These are phyloP conservation scores for Octopus sinensis DNA, from an alignment of 1,140 invertebrate genomes.

Conservation along the genomic window DNA sequence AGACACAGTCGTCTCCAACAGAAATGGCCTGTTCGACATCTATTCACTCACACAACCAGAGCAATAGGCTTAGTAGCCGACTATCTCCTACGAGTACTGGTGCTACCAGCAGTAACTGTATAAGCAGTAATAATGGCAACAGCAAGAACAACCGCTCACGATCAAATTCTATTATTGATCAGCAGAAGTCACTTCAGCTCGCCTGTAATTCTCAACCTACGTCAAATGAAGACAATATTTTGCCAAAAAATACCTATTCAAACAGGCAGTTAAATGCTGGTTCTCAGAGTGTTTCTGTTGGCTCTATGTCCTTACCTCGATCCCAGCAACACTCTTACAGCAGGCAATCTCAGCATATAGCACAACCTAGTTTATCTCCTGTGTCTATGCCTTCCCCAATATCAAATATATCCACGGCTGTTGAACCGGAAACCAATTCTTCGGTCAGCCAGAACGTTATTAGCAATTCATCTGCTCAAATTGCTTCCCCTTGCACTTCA, in stretches of 20 bases:
- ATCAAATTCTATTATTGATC: neutral
- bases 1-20: neutral
- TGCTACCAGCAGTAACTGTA: neutral
- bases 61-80: neutral
- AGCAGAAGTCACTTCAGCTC: neutral
- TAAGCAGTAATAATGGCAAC: neutral
- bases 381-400: conserved; percentile 9
- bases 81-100: neutral
- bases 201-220: neutral
- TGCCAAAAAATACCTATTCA: neutral
- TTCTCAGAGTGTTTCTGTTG: neutral
- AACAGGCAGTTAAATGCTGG: neutral
- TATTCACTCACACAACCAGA: neutral
- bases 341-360: conserved; percentile 1
- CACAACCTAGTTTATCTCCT: conserved; percentile 16
- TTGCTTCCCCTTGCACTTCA: neutral
- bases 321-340: neutral
- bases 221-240: neutral
- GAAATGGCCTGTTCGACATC: neutral
- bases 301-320: neutral
- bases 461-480: neutral
- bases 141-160: neutral
- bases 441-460: neutral
- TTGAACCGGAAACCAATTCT: conserved; percentile 9
- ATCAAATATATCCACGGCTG: neutral